Base-by-base conservation (phyloP, 2,888 invertebrate genomes). In the Branchellion lobata region DNA sequence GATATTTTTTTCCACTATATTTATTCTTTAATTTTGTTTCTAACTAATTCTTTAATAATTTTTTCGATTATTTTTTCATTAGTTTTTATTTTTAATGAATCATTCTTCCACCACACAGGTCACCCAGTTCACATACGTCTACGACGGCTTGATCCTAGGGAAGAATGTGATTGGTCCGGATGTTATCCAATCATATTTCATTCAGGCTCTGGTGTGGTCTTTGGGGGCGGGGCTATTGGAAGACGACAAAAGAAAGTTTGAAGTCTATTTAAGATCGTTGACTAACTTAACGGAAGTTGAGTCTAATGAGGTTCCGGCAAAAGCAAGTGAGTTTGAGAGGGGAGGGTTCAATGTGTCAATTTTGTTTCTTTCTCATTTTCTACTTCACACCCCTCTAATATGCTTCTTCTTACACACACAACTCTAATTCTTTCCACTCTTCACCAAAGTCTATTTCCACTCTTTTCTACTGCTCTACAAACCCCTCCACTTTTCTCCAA, bases 171-270 rank as follows among this genome's bases (percentile, higher is more conserved):
- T 82, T 0, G 86, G 86, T 14, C 82, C 84, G 31, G 85, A 85
- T 33, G 89, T 92, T 14, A 88, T 93, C 18, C 92, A 93, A 85
- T 92, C 92, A 78, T 90, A 91, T 77, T 94, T 93, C 87, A 85
- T 91, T 11, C 90, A 93, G 88, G 91, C 93, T 0, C 89, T 94
- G 84, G 94, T 93, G 87, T 93, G 92, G 88, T 95, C 95, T 0
- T 86, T 96, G 8, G 96, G 96, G 0, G 94, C 94, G 0, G 88
- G 92, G 0, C 89, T 95, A 3, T 86, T 93, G 0, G 92, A 91
- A 81, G 90, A 91, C 69, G 92, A 91, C 8, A 90, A 92, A 5
- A 85, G 88, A 0, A 90, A 91, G 81, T 95, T 95, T 85, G 95
- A 96, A 87, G 90, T 90, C 27, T 94, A 92, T 85, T 89, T 94